Evolutionary conservation across 2,113 vertebrate species (phyloP).

Genomic region (Orientallactaga bullata): DNA sequence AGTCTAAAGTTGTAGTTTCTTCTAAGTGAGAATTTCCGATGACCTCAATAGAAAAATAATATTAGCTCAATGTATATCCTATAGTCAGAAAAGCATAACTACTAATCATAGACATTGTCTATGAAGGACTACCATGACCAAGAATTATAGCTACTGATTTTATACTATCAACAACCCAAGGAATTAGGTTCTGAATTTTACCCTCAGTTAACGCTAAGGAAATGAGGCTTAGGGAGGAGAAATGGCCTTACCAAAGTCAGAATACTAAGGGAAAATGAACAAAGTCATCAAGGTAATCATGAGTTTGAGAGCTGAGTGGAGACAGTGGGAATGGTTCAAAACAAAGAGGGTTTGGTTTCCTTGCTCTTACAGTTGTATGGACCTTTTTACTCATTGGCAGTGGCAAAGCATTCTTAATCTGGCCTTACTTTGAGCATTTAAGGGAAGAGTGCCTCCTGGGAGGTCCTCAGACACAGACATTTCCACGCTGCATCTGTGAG

Average conservation of each 20-base stretch:
- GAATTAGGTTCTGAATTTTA: neutral
- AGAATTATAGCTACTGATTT: neutral
- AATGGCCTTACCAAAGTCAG: neutral
- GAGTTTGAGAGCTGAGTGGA: constrained; percentile 42
- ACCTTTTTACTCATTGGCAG: neutral
- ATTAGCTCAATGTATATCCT: neutral
- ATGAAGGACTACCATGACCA: neutral
- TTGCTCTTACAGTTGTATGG: neutral
- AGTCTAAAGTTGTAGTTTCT: neutral
- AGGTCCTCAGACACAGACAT: neutral
- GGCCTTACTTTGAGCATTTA: rapidly evolving
- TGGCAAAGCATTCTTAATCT: neutral
- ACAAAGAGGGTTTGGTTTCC: neutral
- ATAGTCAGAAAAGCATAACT: constrained; percentile 20
- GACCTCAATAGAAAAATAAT: neutral
- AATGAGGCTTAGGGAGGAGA: neutral
- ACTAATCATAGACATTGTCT: neutral
- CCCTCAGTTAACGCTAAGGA: constrained; percentile 4
- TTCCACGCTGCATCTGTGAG: neutral
- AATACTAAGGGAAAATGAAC: neutral
- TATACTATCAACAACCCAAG: neutral
- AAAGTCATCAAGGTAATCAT: neutral
- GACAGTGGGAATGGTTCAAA: neutral
- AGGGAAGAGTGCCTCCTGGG: neutral
- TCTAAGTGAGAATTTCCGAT: neutral